Evolutionary conservation across 2,113 vertebrate genomes (phyloP).

Genomic region (Xiphias gladius): DNA sequence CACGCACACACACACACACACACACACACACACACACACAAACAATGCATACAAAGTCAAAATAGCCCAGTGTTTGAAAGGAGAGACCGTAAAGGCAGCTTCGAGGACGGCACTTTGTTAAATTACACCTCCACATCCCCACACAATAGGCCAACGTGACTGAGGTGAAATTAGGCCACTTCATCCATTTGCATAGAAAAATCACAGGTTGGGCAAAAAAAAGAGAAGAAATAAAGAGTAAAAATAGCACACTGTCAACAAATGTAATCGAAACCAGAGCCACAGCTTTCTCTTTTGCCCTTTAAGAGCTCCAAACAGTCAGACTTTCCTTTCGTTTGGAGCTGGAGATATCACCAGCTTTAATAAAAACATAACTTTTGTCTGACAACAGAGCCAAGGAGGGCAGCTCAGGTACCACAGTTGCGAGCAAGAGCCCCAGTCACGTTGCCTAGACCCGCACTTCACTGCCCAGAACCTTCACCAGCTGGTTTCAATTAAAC

Average conservation of each 20-base stretch:
- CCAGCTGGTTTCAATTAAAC: slow-evolving; percentile 76
- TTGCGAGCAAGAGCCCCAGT: slow-evolving; percentile 44
- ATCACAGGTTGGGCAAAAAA: slow-evolving; percentile 43
- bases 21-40: slow-evolving; percentile 5
- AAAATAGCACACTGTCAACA: slow-evolving; percentile 67
- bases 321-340: slow-evolving; percentile 31
- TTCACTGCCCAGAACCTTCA: slow-evolving; percentile 57
- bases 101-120: slow-evolving; percentile 48
- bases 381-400: slow-evolving; percentile 40
- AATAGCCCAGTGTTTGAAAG: slow-evolving; percentile 52
- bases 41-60: slow-evolving; percentile 32
- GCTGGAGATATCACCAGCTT: slow-evolving; percentile 31
- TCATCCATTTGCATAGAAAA: slow-evolving; percentile 52
- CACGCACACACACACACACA: slow-evolving; percentile 2
- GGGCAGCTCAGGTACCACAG: slow-evolving; percentile 55
- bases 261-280: slow-evolving; percentile 65
- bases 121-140: slow-evolving; percentile 62
- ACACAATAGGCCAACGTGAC: slow-evolving; percentile 40
- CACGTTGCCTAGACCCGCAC: slow-evolving; percentile 51
- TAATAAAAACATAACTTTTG: slow-evolving; percentile 45
- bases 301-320: slow-evolving; percentile 24
- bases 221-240: slow-evolving; percentile 14
- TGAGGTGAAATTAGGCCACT: slow-evolving; percentile 50
- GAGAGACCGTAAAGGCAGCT: slow-evolving; percentile 37
- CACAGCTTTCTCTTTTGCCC: slow-evolving; percentile 26